Conservation (phyloP, 1,140 invertebrate species). For the Dinothrombium tinctorium region DNA sequence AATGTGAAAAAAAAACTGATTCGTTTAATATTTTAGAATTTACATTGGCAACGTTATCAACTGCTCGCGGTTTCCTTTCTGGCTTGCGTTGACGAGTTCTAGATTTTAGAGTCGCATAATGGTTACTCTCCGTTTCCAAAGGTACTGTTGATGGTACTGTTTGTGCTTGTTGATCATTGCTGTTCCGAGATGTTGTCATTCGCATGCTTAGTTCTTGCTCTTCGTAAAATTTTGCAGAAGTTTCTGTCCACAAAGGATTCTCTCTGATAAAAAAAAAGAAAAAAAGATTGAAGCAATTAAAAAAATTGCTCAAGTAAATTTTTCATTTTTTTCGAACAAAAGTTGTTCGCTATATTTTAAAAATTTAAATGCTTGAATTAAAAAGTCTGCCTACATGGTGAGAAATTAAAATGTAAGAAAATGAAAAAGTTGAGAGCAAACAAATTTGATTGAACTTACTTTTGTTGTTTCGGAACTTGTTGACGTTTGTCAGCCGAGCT, state of each 20-base stretch:
- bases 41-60: background rate
- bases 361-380: no score
- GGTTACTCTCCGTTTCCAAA: background rate
- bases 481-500: conserved; percentile 1
- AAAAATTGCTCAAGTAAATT: background rate
- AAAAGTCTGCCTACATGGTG: no score
- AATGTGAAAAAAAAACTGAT: no score
- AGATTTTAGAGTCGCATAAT: background rate
- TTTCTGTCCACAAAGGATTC: conserved; percentile 3
- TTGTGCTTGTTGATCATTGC: background rate
- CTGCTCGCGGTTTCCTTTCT: background rate
- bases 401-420: no score
- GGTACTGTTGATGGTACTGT: background rate
- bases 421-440: background rate
- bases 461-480: background rate
- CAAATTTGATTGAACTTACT: background rate
- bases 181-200: background rate
- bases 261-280: background rate
- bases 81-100: background rate
- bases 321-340: no score
- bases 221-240: background rate
- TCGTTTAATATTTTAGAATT: background rate
- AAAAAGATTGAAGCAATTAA: background rate
- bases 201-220: conserved; percentile 2
- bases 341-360: no score